phyloP scores from a whole-genome alignment of 1,140 invertebrate species.

The Panagrolaimus sp. region DNA sequence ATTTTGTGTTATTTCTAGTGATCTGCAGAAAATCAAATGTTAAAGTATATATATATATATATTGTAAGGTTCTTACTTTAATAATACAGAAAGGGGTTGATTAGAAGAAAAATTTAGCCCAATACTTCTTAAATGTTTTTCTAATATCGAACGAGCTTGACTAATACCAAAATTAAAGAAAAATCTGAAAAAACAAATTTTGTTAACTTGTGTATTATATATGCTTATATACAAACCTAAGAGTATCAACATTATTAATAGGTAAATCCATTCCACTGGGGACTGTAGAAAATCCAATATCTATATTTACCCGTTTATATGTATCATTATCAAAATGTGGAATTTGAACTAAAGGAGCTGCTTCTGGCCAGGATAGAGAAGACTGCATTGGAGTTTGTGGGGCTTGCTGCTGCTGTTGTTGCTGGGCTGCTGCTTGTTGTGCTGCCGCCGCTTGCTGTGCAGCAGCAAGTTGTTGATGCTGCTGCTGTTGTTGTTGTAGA shows the following conservation, averaged over 20 bases:
- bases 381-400: not conserved
- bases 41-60: too few relatives aligned
- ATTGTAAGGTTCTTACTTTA: not conserved
- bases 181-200: constrained; percentile 26
- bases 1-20: too few relatives aligned
- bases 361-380: constrained; percentile 22
- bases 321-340: constrained; percentile 42
- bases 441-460: not conserved
- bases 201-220: not conserved
- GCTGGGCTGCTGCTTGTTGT: not conserved
- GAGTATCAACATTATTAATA: constrained; percentile 45
- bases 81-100: not conserved
- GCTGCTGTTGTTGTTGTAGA: not conserved
- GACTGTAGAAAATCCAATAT: constrained; percentile 36
- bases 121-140: not conserved
- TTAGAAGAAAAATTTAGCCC: not conserved
- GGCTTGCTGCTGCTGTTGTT: too few relatives aligned
- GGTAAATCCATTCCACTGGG: constrained; percentile 46
- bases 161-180: constrained; percentile 49
- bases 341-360: constrained; percentile 34
- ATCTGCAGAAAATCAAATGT: too few relatives aligned
- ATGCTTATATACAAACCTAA: constrained; percentile 20
- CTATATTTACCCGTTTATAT: constrained; percentile 43
- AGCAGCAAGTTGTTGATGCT: constrained; percentile 3
- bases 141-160: constrained; percentile 33